Conservation (phyloP, 1,140 invertebrate species). For the Agrypnia vestita region DNA sequence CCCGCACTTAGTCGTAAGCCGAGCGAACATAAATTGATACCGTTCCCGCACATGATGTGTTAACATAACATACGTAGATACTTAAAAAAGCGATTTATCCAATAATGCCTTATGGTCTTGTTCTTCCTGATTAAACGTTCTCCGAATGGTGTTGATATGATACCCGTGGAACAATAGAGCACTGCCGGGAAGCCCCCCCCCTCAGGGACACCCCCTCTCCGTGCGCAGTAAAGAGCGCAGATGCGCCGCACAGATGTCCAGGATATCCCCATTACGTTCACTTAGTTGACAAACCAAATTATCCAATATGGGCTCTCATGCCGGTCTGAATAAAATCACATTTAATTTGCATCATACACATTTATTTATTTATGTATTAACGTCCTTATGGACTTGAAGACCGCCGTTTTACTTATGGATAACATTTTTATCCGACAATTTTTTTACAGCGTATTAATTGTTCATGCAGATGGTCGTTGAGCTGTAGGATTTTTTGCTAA, state of each 20-base stretch:
- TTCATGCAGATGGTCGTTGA: too few relatives aligned
- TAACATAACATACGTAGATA: too few relatives aligned
- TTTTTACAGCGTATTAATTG: too few relatives aligned
- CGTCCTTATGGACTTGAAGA: too few relatives aligned
- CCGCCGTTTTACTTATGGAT: too few relatives aligned
- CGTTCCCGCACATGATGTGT: too few relatives aligned
- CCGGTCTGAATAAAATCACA: slow-evolving; percentile 36
- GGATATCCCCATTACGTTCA: slow-evolving; percentile 57
- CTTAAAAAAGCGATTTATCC: too few relatives aligned
- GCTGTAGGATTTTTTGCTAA: background rate
- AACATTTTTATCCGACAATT: too few relatives aligned
- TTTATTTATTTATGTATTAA: too few relatives aligned
- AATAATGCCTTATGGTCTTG: background rate
- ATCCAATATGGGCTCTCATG: slow-evolving; percentile 27
- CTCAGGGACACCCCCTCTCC: background rate
- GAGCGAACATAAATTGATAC: too few relatives aligned
- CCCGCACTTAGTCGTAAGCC: too few relatives aligned
- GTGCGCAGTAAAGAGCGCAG: slow-evolving; percentile 37
- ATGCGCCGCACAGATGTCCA: slow-evolving; percentile 55
- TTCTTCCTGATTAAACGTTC: slow-evolving; percentile 30
- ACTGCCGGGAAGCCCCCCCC: slow-evolving; percentile 19
- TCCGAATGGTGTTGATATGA: slow-evolving; percentile 40
- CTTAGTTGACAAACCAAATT: slow-evolving; percentile 52
- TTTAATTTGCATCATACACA: slow-evolving; percentile 33
- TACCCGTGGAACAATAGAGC: slow-evolving; percentile 33